A percentile compares a stretch with the other conserved stretches of the same genome.
Evolutionary conservation across 2,888 invertebrate species (phyloP).

Genomic region (Callimorpha dominula): DNA sequence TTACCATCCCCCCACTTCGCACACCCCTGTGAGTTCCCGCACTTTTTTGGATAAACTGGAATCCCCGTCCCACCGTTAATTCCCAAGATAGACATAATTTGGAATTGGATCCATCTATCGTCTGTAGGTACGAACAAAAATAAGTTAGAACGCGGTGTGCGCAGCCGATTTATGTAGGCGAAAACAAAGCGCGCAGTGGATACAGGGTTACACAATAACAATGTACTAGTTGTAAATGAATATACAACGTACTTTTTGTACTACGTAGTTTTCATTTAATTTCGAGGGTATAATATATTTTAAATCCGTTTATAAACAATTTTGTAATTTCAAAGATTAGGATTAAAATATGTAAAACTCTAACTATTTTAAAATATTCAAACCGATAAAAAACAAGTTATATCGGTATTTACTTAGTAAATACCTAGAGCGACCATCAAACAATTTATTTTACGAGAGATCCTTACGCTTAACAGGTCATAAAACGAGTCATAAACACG

Average conservation of each 20-base stretch:
- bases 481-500: slow-evolving; percentile 83
- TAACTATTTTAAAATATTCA: slow-evolving; percentile 54
- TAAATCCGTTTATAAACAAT: not conserved
- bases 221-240: slow-evolving; percentile 38
- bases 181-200: slow-evolving; percentile 72
- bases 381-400: slow-evolving; percentile 52
- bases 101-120: slow-evolving; percentile 88
- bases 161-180: slow-evolving; percentile 77
- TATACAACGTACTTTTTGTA: slow-evolving; percentile 15
- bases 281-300: not conserved
- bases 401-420: slow-evolving; percentile 21
- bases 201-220: slow-evolving; percentile 57
- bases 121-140: slow-evolving; percentile 83
- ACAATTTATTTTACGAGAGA: slow-evolving; percentile 82
- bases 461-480: slow-evolving; percentile 84
- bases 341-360: not conserved
- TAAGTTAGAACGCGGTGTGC: slow-evolving; percentile 76
- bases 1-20: slow-evolving; percentile 60
- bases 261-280: not conserved
- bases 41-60: slow-evolving; percentile 85
- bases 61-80: slow-evolving; percentile 85
- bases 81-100: slow-evolving; percentile 88
- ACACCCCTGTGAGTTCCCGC: slow-evolving; percentile 58
- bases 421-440: slow-evolving; percentile 65
- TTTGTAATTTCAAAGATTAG: not conserved